Conservation (phyloP, 2,797 vertebrate species). For the Macrochelys suwanniensis region DNA sequence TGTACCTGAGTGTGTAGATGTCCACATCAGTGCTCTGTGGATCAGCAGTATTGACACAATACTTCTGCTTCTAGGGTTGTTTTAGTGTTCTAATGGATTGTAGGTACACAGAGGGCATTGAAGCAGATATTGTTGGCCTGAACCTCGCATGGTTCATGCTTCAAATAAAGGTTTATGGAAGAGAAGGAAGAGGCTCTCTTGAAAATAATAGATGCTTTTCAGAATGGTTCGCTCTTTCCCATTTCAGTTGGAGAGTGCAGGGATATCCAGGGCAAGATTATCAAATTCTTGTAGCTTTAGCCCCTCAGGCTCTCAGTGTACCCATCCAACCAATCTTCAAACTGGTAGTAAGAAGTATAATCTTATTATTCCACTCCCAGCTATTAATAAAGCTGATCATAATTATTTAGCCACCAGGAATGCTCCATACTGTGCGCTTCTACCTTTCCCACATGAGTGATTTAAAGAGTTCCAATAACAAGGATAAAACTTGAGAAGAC, state of each 20-base stretch:
- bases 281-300: constrained; percentile 43
- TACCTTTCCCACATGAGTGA: constrained; percentile 65
- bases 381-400: constrained; percentile 33
- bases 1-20: neutral
- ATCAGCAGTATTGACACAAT: neutral
- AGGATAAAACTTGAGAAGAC: constrained; percentile 72
- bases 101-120: neutral
- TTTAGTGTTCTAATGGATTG: neutral
- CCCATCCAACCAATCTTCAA: constrained; percentile 40
- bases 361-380: neutral
- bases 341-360: constrained; percentile 29
- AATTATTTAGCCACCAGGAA: constrained; percentile 70
- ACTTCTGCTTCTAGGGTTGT: neutral
- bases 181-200: neutral
- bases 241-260: constrained; percentile 16
- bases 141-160: constrained; percentile 44
- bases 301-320: constrained; percentile 14
- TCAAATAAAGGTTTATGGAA: constrained; percentile 6
- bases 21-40: neutral
- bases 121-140: neutral
- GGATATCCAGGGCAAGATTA: constrained; percentile 14
- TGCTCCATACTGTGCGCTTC: constrained; percentile 54
- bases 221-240: constrained; percentile 4
- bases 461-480: constrained; percentile 73
- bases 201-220: constrained; percentile 38